Percentiles rank a stretch among this genome's conserved stretches.
These are phyloP conservation scores for Luehdorfia chinensis DNA, from an alignment of 1,140 invertebrate species.

Conservation along the genomic window DNA sequence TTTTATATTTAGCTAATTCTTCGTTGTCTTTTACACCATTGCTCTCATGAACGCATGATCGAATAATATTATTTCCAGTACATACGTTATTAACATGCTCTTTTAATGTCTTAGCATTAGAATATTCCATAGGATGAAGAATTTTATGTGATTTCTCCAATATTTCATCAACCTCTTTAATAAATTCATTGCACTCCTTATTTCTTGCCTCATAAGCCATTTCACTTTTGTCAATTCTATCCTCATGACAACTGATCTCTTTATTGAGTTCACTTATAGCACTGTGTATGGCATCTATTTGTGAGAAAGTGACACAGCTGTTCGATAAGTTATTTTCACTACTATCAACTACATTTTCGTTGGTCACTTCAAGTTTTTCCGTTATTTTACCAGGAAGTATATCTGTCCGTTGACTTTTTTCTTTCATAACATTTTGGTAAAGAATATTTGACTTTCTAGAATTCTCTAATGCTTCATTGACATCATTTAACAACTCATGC, in stretches of 20 bases:
- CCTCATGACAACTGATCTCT: slow-evolving; percentile 59
- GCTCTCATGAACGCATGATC: too few species aligned
- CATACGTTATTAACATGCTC: slow-evolving; percentile 2
- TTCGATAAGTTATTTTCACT: slow-evolving; percentile 21
- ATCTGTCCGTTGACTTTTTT: slow-evolving; percentile 11
- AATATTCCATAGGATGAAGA: slow-evolving; percentile 43
- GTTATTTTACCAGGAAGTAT: not conserved
- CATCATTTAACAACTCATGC: slow-evolving; percentile 69
- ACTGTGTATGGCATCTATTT: slow-evolving; percentile 55
- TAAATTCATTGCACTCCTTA: slow-evolving; percentile 57
- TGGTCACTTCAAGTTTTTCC: slow-evolving; percentile 13
- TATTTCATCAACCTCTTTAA: slow-evolving; percentile 65
- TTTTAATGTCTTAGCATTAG: slow-evolving; percentile 5
- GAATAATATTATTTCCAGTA: not conserved
- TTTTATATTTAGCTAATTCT: slow-evolving; percentile 25
- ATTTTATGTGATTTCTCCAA: slow-evolving; percentile 56
- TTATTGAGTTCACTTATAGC: slow-evolving; percentile 52
- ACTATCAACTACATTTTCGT: slow-evolving; percentile 16
- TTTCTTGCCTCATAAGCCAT: slow-evolving; percentile 50
- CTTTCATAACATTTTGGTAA: slow-evolving; percentile 51
- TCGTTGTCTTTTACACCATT: slow-evolving; percentile 1
- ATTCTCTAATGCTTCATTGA: slow-evolving; percentile 66
- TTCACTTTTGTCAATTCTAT: slow-evolving; percentile 55
- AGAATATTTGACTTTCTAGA: slow-evolving; percentile 63
- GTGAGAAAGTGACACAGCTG: slow-evolving; percentile 30